Evolutionary conservation across 2,797 vertebrate species (phyloP).

Genomic region (Hydrophis major): DNA sequence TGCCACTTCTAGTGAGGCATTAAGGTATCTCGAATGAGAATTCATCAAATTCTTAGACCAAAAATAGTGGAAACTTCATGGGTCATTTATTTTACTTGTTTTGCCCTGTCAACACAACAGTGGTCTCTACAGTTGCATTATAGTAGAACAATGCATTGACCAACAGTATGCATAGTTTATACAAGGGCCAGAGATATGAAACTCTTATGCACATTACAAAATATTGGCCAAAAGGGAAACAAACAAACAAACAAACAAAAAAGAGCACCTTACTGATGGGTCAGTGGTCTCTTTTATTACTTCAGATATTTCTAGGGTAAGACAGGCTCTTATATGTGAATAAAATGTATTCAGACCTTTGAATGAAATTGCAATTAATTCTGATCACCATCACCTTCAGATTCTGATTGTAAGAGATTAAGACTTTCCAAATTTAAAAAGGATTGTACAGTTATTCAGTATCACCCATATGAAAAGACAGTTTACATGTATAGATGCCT

Average conservation of each 20-base stretch:
- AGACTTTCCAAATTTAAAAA: background rate
- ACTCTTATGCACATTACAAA: background rate
- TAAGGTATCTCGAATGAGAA: slow-evolving; percentile 22
- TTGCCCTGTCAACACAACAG: slow-evolving; percentile 31
- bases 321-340: background rate
- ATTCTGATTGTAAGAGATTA: background rate
- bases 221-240: background rate
- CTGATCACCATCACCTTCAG: background rate
- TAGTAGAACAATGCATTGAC: slow-evolving; percentile 50
- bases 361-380: background rate
- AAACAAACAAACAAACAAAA: background rate
- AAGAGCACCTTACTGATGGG: background rate
- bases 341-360: background rate
- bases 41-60: slow-evolving; percentile 42
- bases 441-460: background rate
- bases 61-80: slow-evolving; percentile 46
- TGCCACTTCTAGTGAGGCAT: background rate
- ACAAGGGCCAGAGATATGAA: slow-evolving; percentile 23
- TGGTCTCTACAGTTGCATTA: slow-evolving; percentile 50
- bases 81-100: slow-evolving; percentile 39
- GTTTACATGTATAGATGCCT: background rate
- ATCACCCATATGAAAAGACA: background rate
- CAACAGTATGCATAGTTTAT: slow-evolving; percentile 54
- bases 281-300: background rate
- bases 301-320: background rate